phyloP scores from a whole-genome alignment of 2,797 vertebrate species.

The Bovichtus variegatus region DNA sequence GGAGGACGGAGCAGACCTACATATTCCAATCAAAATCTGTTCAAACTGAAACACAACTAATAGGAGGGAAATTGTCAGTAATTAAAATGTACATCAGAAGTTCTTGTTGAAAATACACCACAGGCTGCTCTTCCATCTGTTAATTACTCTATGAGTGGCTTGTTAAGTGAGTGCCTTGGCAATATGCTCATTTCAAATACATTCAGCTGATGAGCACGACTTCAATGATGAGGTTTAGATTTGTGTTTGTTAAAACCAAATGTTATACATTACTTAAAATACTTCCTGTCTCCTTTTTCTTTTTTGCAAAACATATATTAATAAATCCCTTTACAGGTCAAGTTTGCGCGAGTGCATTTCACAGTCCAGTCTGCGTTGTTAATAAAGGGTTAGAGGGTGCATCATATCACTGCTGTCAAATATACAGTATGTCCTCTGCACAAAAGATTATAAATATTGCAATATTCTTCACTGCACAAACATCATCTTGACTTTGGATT shows the following conservation, averaged over 20 bases:
- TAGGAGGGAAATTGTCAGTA: constrained; percentile 66
- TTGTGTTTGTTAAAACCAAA: constrained; percentile 42
- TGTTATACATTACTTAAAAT: constrained; percentile 29
- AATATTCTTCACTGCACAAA: not conserved
- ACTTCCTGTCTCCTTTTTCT: not conserved
- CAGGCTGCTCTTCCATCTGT: constrained; percentile 76
- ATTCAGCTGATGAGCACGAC: constrained; percentile 55
- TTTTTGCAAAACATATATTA: not conserved
- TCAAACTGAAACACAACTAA: constrained; percentile 58
- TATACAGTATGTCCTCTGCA: not conserved
- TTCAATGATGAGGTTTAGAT: constrained; percentile 49
- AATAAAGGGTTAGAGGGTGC: not conserved
- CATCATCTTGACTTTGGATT: constrained; percentile 13
- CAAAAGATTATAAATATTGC: not conserved
- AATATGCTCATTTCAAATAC: constrained; percentile 61
- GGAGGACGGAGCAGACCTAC: constrained; percentile 55
- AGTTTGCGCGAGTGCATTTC: not conserved
- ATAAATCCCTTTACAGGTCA: not conserved
- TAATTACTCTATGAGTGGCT: constrained; percentile 74
- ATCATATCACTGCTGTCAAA: constrained; percentile 6
- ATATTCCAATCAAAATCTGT: constrained; percentile 57
- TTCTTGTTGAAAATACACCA: constrained; percentile 69
- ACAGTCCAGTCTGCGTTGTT: not conserved
- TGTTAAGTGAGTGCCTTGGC: constrained; percentile 63
- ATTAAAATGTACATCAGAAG: constrained; percentile 77